A percentile compares a stretch with the other conserved stretches of the same genome.
phyloP scores from a whole-genome alignment of 2,797 vertebrate genomes.

The Malurus leucopterus region DNA sequence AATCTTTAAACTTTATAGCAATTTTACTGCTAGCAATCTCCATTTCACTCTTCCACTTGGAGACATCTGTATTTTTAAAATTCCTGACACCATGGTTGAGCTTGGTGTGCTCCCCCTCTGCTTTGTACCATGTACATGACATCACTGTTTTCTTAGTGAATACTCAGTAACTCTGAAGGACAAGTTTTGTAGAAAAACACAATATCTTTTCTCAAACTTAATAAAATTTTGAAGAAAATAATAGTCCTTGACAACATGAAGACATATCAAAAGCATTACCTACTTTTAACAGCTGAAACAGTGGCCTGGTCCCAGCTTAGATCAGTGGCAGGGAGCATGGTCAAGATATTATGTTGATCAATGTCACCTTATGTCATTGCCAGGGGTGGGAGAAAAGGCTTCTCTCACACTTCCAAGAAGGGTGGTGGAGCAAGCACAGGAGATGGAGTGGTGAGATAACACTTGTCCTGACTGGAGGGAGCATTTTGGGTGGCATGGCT shows the following conservation, averaged over 20 bases:
- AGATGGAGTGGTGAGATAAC: neutral
- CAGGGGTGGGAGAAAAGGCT: neutral
- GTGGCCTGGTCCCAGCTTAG: neutral
- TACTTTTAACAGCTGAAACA: neutral
- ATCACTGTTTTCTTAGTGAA: neutral
- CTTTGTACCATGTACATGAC: neutral
- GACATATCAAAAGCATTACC: neutral
- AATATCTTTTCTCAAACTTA: neutral
- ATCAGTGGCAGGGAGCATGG: neutral
- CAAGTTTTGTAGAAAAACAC: neutral
- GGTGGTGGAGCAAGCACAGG: rapidly evolving
- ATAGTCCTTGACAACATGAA: neutral
- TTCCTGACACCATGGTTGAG: neutral
- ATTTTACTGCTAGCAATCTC: neutral
- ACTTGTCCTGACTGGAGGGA: neutral
- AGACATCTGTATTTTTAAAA: neutral
- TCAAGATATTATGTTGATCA: neutral
- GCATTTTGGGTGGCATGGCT: rapidly evolving
- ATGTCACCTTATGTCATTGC: neutral
- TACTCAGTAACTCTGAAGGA: neutral
- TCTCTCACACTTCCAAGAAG: neutral
- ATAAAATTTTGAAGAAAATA: neutral
- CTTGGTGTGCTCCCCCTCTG: neutral
- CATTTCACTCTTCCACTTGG: neutral
- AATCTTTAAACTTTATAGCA: no score